These are phyloP conservation scores for Leucophenga maculata DNA, from an alignment of 2,888 invertebrate genomes.

Conservation along the genomic window DNA sequence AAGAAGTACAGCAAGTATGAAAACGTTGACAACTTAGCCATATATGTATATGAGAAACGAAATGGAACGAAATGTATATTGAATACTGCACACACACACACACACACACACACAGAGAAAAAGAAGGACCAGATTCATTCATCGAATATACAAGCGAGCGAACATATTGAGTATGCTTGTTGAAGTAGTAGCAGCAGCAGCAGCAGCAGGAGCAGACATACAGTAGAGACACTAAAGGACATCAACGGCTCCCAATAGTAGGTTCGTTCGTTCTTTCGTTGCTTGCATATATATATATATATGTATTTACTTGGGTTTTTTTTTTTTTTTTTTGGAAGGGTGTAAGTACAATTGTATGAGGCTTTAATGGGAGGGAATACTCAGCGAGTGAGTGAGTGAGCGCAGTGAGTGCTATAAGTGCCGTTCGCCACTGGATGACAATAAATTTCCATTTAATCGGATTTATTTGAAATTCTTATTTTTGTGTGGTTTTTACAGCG, in stretches of 20 bases:
- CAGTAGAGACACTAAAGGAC: constrained; percentile 9
- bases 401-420: constrained; percentile 62
- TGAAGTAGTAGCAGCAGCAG: constrained; percentile 44
- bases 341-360: too few species aligned
- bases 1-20: not conserved
- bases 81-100: constrained; percentile 35
- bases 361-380: constrained; percentile 28
- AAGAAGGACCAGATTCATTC: not conserved
- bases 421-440: constrained; percentile 66
- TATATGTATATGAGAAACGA: constrained; percentile 37
- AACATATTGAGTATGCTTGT: constrained; percentile 59
- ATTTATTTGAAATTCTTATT: constrained; percentile 68
- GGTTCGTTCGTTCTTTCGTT: too few species aligned
- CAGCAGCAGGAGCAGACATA: constrained; percentile 21
- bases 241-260: not conserved
- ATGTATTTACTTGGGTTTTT: too few species aligned
- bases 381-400: constrained; percentile 56
- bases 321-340: too few species aligned
- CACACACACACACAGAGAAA: not conserved
- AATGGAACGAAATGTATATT: constrained; percentile 55
- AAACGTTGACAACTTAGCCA: constrained; percentile 35
- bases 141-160: constrained; percentile 40
- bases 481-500: constrained; percentile 50
- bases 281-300: too few species aligned
- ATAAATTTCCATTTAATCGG: constrained; percentile 68